Base-by-base conservation (phyloP, 2,888 invertebrate species). In the Pristionchus fissidentatus region DNA sequence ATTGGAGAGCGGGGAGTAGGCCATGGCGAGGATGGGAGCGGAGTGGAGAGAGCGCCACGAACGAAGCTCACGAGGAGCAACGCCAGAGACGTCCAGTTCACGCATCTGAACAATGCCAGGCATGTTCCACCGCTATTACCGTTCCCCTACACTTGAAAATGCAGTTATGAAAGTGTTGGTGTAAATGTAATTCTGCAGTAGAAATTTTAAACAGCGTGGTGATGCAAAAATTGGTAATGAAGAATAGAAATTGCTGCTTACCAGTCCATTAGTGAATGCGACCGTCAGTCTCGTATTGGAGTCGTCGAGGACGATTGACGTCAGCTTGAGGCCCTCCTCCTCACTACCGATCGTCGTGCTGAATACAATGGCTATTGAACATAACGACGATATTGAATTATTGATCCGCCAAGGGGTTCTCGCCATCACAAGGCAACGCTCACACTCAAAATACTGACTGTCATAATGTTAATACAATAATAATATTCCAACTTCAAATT, bases 241-340 rank as follows among this genome's bases (percentile, higher is more conserved):
- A n/a, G n/a, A n/a, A 29, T 62, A 10, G 29, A 62, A 26, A 26
- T 5, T 3, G 15, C 26, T 15, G 0, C 57, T 80, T 13, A 82
- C 82, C 66, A 66, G 43, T 82, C 82, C 82, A 70, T 70, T 82
- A 4, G 82, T 66, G 70, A 55, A 82, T 4, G 82, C 82, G 3
- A 82, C 52, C n/a, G 82, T 41, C 35, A 82, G 38, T 66, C 82
- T 7, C 22, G 66, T 49, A n/a, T 82, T 82, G 35, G 82, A 35
- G 22, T 70, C 82, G 32, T 82, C 70, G 0, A 82, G 26, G 38
- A 26, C 26, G 13, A 82, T n/a, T 3, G 82, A 66, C 5, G 66
- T 49, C 82, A 82, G 32, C 43, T 82, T 82, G 35, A 82, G 38
- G 26, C 80, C 80, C 13, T 80, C 80, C 26, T 57, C 52, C 13